Evolutionary conservation across 2,888 invertebrate species (phyloP).

Genomic region (Xylocampa areola): DNA sequence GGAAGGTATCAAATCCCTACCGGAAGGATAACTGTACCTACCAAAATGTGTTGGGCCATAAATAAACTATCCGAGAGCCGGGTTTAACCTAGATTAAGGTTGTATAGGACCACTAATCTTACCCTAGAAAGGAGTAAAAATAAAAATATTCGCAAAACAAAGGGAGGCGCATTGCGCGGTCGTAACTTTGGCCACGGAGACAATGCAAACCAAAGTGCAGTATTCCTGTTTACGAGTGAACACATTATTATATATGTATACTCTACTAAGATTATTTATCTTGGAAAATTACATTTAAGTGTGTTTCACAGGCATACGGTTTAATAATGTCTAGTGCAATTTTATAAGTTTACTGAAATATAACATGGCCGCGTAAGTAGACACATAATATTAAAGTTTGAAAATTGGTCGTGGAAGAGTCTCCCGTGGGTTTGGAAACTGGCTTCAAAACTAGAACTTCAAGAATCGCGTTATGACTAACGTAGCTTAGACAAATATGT

Average conservation of each 20-base stretch:
- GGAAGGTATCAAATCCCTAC: slow-evolving; percentile 30
- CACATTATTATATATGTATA: slow-evolving; percentile 53
- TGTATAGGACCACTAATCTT: slow-evolving; percentile 40
- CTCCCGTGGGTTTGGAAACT: slow-evolving; percentile 19
- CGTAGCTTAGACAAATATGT: too few species aligned
- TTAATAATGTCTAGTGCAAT: slow-evolving; percentile 20
- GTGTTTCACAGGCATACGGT: neutral
- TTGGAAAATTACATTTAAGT: slow-evolving; percentile 40
- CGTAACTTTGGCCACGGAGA: slow-evolving; percentile 53
- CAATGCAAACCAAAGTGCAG: slow-evolving; percentile 56
- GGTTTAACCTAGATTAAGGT: slow-evolving; percentile 34
- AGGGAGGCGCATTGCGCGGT: slow-evolving; percentile 59
- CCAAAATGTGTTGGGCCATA: slow-evolving; percentile 30
- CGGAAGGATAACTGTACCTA: slow-evolving; percentile 30
- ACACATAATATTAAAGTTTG: slow-evolving; percentile 27
- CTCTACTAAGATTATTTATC: slow-evolving; percentile 44
- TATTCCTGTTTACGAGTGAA: slow-evolving; percentile 51
- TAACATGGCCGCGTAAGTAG: slow-evolving; percentile 4
- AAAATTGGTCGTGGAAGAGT: slow-evolving; percentile 11
- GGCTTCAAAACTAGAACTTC: slow-evolving; percentile 2
- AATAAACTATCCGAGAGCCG: slow-evolving; percentile 45
- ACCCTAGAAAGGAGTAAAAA: slow-evolving; percentile 34
- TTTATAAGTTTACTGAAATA: slow-evolving; percentile 36
- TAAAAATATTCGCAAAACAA: slow-evolving; percentile 44
- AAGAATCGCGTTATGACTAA: too few species aligned